These are phyloP conservation scores for Notechis scutatus DNA, from an alignment of 2,113 vertebrate species.

Conservation along the genomic window DNA sequence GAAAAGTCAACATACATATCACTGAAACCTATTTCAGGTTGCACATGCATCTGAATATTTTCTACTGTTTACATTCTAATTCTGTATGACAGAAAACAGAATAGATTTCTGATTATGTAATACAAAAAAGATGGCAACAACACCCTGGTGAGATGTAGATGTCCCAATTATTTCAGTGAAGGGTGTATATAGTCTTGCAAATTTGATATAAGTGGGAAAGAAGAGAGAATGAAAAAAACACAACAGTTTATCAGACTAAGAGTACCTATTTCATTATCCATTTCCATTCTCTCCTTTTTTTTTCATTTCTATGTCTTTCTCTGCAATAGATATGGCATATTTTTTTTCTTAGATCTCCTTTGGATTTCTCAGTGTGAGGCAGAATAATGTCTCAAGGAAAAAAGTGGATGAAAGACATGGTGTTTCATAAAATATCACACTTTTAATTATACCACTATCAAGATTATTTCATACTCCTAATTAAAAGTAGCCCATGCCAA, in stretches of 20 bases:
- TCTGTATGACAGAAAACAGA: background rate
- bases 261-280: background rate
- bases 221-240: background rate
- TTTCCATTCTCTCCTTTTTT: background rate
- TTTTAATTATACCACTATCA: slow-evolving; percentile 14
- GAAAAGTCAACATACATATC: background rate
- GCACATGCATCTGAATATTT: background rate
- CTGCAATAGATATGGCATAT: background rate
- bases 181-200: background rate
- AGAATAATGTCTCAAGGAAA: background rate
- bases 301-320: background rate
- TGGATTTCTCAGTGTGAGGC: background rate
- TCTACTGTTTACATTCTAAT: background rate
- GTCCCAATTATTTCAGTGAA: background rate
- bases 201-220: background rate
- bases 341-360: slow-evolving; percentile 7
- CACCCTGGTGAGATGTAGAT: background rate
- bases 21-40: background rate
- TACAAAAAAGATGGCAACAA: background rate
- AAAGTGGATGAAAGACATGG: background rate
- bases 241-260: background rate
- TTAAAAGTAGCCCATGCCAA: background rate
- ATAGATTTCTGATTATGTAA: background rate
- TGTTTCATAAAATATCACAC: background rate
- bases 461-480: background rate